Conservation (phyloP, 2,797 vertebrate genomes). For the Poeciliopsis paucimaculata region DNA sequence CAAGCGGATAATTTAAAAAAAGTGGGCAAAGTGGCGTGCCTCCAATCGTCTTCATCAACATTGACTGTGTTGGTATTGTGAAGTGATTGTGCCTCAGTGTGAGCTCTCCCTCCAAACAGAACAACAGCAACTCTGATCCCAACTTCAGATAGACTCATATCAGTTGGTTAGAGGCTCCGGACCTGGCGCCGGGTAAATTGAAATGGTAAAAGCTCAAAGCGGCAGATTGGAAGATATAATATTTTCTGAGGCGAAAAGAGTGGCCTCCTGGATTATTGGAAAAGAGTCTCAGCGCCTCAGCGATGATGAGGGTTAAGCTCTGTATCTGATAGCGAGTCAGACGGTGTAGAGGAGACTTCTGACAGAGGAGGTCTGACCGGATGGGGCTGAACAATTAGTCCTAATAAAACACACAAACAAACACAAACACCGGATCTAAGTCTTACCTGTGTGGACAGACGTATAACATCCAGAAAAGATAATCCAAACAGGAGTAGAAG, state of each 20-base stretch:
- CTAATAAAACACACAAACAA: conserved; percentile 12
- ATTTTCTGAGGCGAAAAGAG: conserved; percentile 36
- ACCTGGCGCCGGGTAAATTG: conserved; percentile 29
- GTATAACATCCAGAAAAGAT: conserved; percentile 69
- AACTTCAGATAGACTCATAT: conserved; percentile 51
- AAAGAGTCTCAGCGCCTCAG: conserved; percentile 36
- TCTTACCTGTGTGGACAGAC: conserved; percentile 76
- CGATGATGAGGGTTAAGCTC: conserved; percentile 52
- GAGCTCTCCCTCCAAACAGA: conserved; percentile 15
- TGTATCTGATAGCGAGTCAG: conserved; percentile 29
- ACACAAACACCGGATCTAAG: not conserved
- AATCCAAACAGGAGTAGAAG: conserved; percentile 68
- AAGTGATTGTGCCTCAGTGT: conserved; percentile 23
- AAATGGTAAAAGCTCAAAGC: conserved; percentile 30
- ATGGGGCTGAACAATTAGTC: conserved; percentile 21
- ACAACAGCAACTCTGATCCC: conserved; percentile 34
- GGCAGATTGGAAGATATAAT: conserved; percentile 31
- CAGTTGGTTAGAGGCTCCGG: conserved; percentile 30
- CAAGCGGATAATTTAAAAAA: conserved; percentile 65
- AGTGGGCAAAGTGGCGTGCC: conserved; percentile 38
- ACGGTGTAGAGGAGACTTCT: conserved; percentile 10
- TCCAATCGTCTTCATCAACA: conserved; percentile 36
- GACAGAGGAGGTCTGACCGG: conserved; percentile 10
- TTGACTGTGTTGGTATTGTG: conserved; percentile 13
- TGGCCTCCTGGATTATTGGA: conserved; percentile 60